Percentiles rank a stretch among this genome's conserved stretches.
Evolutionary conservation across 2,888 invertebrate species (phyloP).

Genomic region (Luperina testacea): DNA sequence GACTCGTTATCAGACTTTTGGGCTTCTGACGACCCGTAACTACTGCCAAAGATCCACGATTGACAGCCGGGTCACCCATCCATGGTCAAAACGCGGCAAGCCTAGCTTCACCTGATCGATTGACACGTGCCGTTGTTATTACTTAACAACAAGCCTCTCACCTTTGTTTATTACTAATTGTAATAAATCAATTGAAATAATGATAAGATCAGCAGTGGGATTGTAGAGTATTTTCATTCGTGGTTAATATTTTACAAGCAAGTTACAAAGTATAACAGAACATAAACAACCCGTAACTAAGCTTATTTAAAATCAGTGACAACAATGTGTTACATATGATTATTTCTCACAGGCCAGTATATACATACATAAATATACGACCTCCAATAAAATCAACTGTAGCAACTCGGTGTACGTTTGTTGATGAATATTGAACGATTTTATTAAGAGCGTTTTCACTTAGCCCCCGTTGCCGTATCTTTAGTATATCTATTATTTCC

Average conservation of each 20-base stretch:
- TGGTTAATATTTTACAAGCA: no score
- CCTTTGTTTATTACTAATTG: conserved; percentile 13
- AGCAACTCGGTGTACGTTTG: conserved; percentile 63
- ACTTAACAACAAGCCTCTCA: not conserved
- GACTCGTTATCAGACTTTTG: not conserved
- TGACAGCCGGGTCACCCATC: not conserved
- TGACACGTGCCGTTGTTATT: not conserved
- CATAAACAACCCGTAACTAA: no score
- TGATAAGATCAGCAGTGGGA: no score
- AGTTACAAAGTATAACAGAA: no score
- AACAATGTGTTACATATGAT: no score
- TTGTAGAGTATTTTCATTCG: no score
- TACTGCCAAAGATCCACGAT: not conserved
- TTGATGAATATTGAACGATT: conserved; percentile 80
- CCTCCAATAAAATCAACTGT: no score
- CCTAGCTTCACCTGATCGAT: not conserved
- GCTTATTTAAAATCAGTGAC: no score
- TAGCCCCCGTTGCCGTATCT: conserved; percentile 63
- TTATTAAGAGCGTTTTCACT: conserved; percentile 70
- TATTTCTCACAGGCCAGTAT: no score
- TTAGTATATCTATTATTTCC: conserved; percentile 79
- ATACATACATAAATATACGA: no score
- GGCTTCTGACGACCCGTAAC: not conserved
- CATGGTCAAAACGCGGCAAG: not conserved
- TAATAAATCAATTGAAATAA: no score